phyloP scores from a whole-genome alignment of 2,888 invertebrate species.

The Anaspis maculata region DNA sequence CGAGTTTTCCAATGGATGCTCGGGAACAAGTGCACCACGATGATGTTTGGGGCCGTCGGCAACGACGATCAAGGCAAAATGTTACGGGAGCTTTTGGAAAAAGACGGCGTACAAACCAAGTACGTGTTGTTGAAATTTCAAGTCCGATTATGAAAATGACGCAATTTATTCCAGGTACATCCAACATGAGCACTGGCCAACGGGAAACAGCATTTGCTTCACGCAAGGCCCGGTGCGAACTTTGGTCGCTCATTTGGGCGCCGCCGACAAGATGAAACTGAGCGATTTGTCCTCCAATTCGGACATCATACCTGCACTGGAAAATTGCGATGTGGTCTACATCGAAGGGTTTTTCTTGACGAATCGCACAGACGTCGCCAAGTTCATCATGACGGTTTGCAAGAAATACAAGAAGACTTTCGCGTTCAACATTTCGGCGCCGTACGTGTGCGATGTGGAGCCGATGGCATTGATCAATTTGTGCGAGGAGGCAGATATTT shows the following conservation, averaged over 20 bases:
- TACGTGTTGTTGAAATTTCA: slow-evolving; percentile 23
- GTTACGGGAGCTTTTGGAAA: slow-evolving; percentile 37
- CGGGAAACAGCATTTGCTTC: slow-evolving; percentile 47
- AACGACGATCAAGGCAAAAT: slow-evolving; percentile 42
- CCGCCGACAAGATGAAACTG: slow-evolving; percentile 42
- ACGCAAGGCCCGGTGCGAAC: slow-evolving; percentile 42
- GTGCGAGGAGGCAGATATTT: slow-evolving; percentile 42
- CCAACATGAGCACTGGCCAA: slow-evolving; percentile 34
- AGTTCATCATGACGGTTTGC: slow-evolving; percentile 41
- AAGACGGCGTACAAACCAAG: slow-evolving; percentile 40
- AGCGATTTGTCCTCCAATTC: slow-evolving; percentile 26
- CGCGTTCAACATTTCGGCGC: slow-evolving; percentile 48
- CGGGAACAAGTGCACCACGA: slow-evolving; percentile 21
- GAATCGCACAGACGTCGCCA: slow-evolving; percentile 41
- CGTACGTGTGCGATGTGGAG: slow-evolving; percentile 45
- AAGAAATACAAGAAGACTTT: slow-evolving; percentile 36
- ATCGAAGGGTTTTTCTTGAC: slow-evolving; percentile 53
- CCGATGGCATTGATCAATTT: slow-evolving; percentile 40
- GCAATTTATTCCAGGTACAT: slow-evolving; percentile 26
- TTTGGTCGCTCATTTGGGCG: slow-evolving; percentile 49
- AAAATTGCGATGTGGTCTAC: slow-evolving; percentile 38
- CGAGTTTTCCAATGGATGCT: slow-evolving; percentile 43
- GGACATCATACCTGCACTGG: slow-evolving; percentile 22
- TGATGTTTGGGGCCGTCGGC: slow-evolving; percentile 48
- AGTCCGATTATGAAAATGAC: neutral